A percentile compares a stretch with the other conserved stretches of the same genome.
Conservation (phyloP, 1,140 invertebrate species). For the Planococcus citri region DNA sequence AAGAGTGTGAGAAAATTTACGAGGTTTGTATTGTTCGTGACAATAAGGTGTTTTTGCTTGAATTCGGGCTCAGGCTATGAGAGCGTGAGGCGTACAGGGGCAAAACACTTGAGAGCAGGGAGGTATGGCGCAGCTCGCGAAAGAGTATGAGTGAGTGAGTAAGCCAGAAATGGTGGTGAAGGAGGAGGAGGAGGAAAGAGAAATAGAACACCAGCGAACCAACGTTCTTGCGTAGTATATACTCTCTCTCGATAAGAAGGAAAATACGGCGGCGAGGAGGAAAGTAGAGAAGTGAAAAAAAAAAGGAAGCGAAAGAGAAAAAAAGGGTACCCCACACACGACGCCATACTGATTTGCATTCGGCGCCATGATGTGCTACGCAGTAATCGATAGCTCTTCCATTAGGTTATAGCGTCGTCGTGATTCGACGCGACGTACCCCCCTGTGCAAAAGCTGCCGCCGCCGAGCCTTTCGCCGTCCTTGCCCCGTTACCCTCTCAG, state of each 20-base stretch:
- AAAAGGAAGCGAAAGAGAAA: not conserved
- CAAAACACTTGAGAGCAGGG: no score
- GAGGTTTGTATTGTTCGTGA: constrained; percentile 14
- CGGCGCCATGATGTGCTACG: constrained; percentile 17
- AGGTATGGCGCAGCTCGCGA: no score
- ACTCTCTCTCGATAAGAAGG: not conserved
- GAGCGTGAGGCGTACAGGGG: no score
- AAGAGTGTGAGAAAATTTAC: constrained; percentile 19
- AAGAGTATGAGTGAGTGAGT: no score
- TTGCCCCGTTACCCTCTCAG: not conserved
- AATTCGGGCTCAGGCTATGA: no score
- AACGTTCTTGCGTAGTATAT: not conserved
- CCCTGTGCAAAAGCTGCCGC: not conserved
- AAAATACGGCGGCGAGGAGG: not conserved
- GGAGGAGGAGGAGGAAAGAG: no score
- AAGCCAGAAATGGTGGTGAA: no score
- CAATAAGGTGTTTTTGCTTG: constrained; percentile 3
- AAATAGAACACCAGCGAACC: no score
- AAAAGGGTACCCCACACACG: constrained; percentile 10
- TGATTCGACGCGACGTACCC: constrained; percentile 17
- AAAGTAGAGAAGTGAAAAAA: not conserved
- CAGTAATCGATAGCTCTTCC: constrained; percentile 20
- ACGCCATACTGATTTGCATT: constrained; percentile 20
- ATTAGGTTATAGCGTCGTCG: constrained; percentile 20
- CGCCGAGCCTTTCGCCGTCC: not conserved